Base-by-base conservation (phyloP, 1,140 invertebrate species). In the Danaus melanippus region DNA sequence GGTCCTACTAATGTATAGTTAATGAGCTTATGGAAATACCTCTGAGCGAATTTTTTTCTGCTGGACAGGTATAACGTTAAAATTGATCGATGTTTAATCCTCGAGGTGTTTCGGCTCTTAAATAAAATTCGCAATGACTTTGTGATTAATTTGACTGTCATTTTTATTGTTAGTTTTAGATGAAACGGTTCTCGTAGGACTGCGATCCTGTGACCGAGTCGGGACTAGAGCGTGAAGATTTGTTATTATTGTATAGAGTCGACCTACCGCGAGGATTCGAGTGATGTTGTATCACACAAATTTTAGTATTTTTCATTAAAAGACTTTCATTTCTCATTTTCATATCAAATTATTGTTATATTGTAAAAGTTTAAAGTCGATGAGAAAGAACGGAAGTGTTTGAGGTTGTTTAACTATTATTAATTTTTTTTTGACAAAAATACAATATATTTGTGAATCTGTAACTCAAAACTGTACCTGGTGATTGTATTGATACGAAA, bases 391-490 rank as follows among this genome's bases (percentile, higher is more conserved):
- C 69, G 65, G 64, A 71, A 69, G 74, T 67, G 67, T 61, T 60
- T 65, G 56, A 61, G 62, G 66, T 74, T 73, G 69, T 71, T 62
- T 59, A 52, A 69, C 69, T 15, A 67, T 67, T 69, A 67, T 15
- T 15, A n/a, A n/a, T 15, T 15, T 60, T 39, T 67, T 66, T 76
- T 74, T 80, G 77, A 79, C 76, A 73, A 74, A 15, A 15, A 69
- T 66, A 71, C 61, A 68, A 71, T 75, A 75, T 76, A 75, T 79
- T 82, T 77, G 72, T 79, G 80, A 79, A 79, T 73, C 69, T 76
- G 67, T 79, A 76, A 79, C 76, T 82, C 74, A 73, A 77, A 81
- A 76, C 79, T 80, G 83, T 86, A 86, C 83, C 83, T 86, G 83
- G 76, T 82, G 77, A 84, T 84, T 84, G 79, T 83, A 82, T 81